Conservation (phyloP, 2,113 vertebrate genomes). For the Phycodurus eques region DNA sequence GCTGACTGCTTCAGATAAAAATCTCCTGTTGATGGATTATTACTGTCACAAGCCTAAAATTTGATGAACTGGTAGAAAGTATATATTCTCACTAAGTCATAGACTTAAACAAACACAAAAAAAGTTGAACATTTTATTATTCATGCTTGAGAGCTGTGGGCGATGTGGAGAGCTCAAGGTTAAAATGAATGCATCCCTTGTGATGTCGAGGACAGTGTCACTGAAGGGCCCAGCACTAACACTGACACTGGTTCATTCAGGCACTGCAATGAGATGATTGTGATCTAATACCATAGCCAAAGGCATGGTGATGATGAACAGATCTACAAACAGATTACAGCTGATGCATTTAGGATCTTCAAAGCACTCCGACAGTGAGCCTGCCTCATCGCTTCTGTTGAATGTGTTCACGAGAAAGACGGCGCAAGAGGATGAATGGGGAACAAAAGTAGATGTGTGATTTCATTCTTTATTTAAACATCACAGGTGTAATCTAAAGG, state of each 20-base stretch:
- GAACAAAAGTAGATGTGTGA: too few relatives aligned
- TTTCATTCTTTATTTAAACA: too few relatives aligned
- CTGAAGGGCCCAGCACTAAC: neutral
- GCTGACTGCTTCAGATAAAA: slow-evolving; percentile 20
- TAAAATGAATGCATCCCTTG: neutral
- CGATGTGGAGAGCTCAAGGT: slow-evolving; percentile 32
- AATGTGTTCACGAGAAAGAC: too few relatives aligned
- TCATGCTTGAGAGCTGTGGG: slow-evolving; percentile 2
- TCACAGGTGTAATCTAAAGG: too few relatives aligned
- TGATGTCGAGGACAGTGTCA: neutral
- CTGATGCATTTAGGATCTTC: slow-evolving; percentile 26
- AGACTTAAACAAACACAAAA: neutral
- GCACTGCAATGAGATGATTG: neutral
- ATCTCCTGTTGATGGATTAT: neutral
- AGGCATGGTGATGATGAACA: slow-evolving; percentile 5
- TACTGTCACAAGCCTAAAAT: neutral
- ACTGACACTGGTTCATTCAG: neutral
- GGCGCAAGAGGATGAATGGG: too few relatives aligned
- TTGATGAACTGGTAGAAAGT: neutral
- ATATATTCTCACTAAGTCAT: neutral
- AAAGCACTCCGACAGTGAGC: slow-evolving; percentile 28
- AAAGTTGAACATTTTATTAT: neutral
- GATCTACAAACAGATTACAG: slow-evolving; percentile 11
- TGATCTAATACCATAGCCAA: slow-evolving; percentile 13
- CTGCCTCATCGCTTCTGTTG: neutral